Conservation (phyloP, 1,140 invertebrate genomes). For the Drosophila virilis region DNA sequence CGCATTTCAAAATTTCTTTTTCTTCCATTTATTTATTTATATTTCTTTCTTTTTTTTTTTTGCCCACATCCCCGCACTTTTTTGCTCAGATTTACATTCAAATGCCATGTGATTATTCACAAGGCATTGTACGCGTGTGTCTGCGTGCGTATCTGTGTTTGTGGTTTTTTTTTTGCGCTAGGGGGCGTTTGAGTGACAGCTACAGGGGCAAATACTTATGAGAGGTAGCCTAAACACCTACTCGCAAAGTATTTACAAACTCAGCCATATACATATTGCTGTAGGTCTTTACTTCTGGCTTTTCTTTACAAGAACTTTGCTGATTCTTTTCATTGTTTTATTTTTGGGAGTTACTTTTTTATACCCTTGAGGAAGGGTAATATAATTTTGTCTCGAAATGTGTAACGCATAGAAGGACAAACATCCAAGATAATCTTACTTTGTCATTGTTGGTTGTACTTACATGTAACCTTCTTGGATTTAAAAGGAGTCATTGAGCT, state of each 20-base stretch:
- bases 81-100: conserved; percentile 62
- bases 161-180: conserved; percentile 31
- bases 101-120: conserved; percentile 70
- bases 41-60: conserved; percentile 29
- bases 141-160: neutral
- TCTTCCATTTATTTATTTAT: too few relatives aligned
- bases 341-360: conserved; percentile 13
- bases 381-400: too few relatives aligned
- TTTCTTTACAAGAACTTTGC: conserved; percentile 24
- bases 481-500: conserved; percentile 35
- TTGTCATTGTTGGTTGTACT: neutral
- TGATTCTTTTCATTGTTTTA: conserved; percentile 23
- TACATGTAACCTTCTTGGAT: conserved; percentile 17
- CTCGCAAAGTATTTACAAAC: conserved; percentile 20
- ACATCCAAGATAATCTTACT: too few relatives aligned
- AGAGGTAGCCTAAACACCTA: conserved; percentile 29
- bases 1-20: conserved; percentile 52
- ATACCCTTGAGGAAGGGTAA: too few relatives aligned
- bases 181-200: conserved; percentile 69
- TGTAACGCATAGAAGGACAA: too few relatives aligned
- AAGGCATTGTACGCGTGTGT: conserved; percentile 45
- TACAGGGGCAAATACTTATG: conserved; percentile 49
- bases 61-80: conserved; percentile 49
- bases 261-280: neutral
- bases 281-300: conserved; percentile 1